A percentile compares a stretch with the other conserved stretches of the same genome.
phyloP scores from a whole-genome alignment of 1,140 invertebrate species.

The Riptortus pedestris region DNA sequence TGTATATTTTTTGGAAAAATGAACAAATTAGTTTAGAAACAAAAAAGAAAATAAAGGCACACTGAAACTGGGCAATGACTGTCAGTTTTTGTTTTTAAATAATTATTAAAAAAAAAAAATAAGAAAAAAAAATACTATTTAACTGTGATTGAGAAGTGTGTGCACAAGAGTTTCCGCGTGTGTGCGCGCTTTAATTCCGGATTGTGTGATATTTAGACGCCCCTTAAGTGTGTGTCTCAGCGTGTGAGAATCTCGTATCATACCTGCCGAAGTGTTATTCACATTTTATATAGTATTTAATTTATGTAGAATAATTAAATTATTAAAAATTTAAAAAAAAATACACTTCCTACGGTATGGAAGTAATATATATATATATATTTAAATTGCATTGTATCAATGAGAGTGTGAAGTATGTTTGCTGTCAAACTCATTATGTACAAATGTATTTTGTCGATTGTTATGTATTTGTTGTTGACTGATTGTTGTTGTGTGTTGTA shows the following conservation, averaged over 20 bases:
- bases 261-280: slow-evolving; percentile 32
- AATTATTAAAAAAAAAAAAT: not conserved
- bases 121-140: not conserved
- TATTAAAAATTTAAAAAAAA: slow-evolving; percentile 9
- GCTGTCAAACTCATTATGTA: slow-evolving; percentile 25
- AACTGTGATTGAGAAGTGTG: slow-evolving; percentile 28
- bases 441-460: slow-evolving; percentile 29
- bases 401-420: slow-evolving; percentile 29
- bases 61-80: slow-evolving; percentile 7
- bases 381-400: slow-evolving; percentile 32
- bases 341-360: slow-evolving; percentile 33
- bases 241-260: slow-evolving; percentile 28
- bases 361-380: slow-evolving; percentile 28
- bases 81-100: slow-evolving; percentile 3
- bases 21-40: slow-evolving; percentile 1
- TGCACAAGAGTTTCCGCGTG: slow-evolving; percentile 20
- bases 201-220: slow-evolving; percentile 31
- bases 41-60: slow-evolving; percentile 14
- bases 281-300: slow-evolving; percentile 21
- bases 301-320: slow-evolving; percentile 1
- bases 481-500: slow-evolving; percentile 22
- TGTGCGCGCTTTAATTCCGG: slow-evolving; percentile 28
- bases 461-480: slow-evolving; percentile 28
- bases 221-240: slow-evolving; percentile 27
- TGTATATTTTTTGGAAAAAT: slow-evolving; percentile 15